Evolutionary conservation across 1,140 invertebrate genomes (phyloP).

Genomic region (Pectinophora gossypiella): DNA sequence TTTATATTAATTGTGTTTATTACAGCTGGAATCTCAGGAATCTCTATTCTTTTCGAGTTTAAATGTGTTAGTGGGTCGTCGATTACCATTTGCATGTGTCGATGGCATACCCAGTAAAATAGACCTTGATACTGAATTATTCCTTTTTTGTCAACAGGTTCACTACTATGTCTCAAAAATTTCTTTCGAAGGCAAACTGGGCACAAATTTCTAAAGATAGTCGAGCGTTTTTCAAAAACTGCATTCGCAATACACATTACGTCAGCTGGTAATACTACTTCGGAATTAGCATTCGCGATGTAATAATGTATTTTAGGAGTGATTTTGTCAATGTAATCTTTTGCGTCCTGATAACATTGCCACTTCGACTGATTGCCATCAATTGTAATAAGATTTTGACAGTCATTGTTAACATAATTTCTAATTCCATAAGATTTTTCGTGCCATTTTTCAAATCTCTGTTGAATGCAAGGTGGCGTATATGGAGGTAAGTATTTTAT

Average conservation of each 20-base stretch:
- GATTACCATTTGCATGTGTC: slow-evolving; percentile 67
- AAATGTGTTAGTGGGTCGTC: slow-evolving; percentile 35
- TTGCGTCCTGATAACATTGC: slow-evolving; percentile 65
- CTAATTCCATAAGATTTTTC: slow-evolving; percentile 40
- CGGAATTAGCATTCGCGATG: slow-evolving; percentile 44
- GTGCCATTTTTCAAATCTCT: slow-evolving; percentile 64
- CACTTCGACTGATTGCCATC: slow-evolving; percentile 66
- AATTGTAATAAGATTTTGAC: slow-evolving; percentile 68
- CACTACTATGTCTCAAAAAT: slow-evolving; percentile 47
- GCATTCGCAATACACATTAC: slow-evolving; percentile 69
- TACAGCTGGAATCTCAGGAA: slow-evolving; percentile 72
- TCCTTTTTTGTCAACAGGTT: slow-evolving; percentile 69
- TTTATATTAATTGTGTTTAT: slow-evolving; percentile 49
- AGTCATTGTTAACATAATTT: slow-evolving; percentile 70
- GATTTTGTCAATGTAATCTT: slow-evolving; percentile 36
- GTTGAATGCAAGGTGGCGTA: slow-evolving; percentile 53
- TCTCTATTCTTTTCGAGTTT: slow-evolving; percentile 28
- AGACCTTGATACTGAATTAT: slow-evolving; percentile 70
- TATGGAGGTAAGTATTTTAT: slow-evolving; percentile 55
- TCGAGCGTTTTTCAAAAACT: slow-evolving; percentile 70
- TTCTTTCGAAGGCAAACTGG: slow-evolving; percentile 73
- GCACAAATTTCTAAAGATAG: slow-evolving; percentile 72
- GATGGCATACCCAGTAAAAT: slow-evolving; percentile 77
- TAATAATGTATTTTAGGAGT: slow-evolving; percentile 49
- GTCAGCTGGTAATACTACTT: slow-evolving; percentile 41